These are phyloP conservation scores for Proisotoma minuta DNA, from an alignment of 2,888 invertebrate species.

Conservation along the genomic window DNA sequence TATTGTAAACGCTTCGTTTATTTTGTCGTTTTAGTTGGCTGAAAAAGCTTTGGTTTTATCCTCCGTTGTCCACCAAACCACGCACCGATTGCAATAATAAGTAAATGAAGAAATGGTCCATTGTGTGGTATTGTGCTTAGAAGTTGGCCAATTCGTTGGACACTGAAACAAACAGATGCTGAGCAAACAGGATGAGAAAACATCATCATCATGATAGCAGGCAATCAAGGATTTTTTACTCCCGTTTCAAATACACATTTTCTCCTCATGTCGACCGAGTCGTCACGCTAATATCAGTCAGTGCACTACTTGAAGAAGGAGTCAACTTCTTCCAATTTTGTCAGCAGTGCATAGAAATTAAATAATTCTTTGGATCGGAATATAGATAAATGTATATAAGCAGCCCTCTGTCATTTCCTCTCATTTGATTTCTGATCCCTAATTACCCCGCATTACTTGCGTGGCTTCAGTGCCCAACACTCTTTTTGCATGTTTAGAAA, in stretches of 20 bases:
- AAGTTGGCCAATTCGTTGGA: constrained; percentile 25
- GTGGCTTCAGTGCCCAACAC: too few species aligned
- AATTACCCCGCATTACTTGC: too few species aligned
- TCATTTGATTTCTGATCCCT: constrained; percentile 3
- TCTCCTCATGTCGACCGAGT: constrained; percentile 43
- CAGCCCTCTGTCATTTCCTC: not conserved
- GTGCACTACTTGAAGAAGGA: not conserved
- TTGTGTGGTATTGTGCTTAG: too few species aligned
- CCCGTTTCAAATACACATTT: constrained; percentile 27
- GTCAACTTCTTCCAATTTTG: not conserved
- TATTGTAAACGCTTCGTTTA: constrained; percentile 47
- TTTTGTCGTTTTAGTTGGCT: constrained; percentile 46
- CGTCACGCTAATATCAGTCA: constrained; percentile 43
- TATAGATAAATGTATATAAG: not conserved
- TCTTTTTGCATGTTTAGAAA: too few species aligned
- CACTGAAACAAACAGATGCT: constrained; percentile 19
- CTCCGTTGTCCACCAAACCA: constrained; percentile 10
- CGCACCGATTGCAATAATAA: constrained; percentile 10
- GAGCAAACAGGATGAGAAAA: constrained; percentile 23
- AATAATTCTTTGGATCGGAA: not conserved
- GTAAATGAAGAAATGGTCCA: constrained; percentile 5
- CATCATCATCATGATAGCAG: constrained; percentile 38
- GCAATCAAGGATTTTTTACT: constrained; percentile 38
- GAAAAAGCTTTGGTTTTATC: constrained; percentile 26
- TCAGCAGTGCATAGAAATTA: not conserved